Evolutionary conservation across 2,888 invertebrate genomes (phyloP).

Genomic region (Alviniconcha strummeri): DNA sequence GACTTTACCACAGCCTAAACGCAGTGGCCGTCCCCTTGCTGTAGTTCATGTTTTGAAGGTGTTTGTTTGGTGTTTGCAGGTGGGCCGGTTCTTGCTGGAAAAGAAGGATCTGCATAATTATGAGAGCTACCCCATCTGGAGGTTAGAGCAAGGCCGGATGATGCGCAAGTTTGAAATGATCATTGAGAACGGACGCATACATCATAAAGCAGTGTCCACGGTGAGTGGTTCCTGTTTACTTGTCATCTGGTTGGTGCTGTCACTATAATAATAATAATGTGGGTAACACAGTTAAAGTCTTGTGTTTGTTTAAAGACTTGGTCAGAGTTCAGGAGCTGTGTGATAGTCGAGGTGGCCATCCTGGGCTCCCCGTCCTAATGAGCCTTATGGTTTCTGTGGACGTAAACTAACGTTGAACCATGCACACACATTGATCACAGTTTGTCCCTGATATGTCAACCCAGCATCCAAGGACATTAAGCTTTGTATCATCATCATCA

Average conservation of each 20-base stretch:
- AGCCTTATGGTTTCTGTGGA: too few relatives aligned
- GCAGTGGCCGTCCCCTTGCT: too few relatives aligned
- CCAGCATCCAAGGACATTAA: too few relatives aligned
- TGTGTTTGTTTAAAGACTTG: neutral
- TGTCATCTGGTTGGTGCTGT: neutral
- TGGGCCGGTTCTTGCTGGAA: slow-evolving; percentile 91
- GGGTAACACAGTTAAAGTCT: neutral
- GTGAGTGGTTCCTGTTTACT: slow-evolving; percentile 48
- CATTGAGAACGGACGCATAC: slow-evolving; percentile 65
- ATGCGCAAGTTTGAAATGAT: slow-evolving; percentile 82
- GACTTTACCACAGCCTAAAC: too few relatives aligned
- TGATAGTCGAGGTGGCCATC: too few relatives aligned
- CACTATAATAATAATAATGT: slow-evolving; percentile 6
- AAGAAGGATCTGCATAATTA: slow-evolving; percentile 83
- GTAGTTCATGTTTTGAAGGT: too few relatives aligned
- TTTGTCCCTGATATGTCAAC: too few relatives aligned
- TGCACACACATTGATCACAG: too few relatives aligned
- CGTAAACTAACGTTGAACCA: too few relatives aligned
- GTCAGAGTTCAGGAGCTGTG: neutral
- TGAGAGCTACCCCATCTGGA: slow-evolving; percentile 92
- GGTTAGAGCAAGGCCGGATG: slow-evolving; percentile 86
- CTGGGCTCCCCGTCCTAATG: too few relatives aligned
- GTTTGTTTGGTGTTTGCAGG: slow-evolving; percentile 76
- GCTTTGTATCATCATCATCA: too few relatives aligned
- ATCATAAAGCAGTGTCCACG: slow-evolving; percentile 61